phyloP scores from a whole-genome alignment of 2,888 invertebrate genomes.

The Oscheius myriophilus region DNA sequence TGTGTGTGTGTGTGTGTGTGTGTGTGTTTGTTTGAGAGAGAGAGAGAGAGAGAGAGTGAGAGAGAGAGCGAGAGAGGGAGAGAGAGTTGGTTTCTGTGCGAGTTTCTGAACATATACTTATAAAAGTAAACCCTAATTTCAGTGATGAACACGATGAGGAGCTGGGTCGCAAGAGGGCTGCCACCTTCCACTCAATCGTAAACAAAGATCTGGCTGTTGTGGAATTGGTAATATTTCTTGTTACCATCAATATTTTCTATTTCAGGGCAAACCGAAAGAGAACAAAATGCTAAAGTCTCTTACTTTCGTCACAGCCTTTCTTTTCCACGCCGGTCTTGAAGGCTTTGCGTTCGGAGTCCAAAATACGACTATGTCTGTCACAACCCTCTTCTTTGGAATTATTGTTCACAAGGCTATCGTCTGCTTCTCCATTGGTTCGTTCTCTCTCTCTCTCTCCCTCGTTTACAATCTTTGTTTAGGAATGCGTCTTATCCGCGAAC shows the following conservation, averaged over 20 bases:
- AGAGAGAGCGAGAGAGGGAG: too few relatives aligned
- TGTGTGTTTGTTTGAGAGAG: too few relatives aligned
- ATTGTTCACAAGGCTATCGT: conserved; percentile 61
- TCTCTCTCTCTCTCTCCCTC: too few relatives aligned
- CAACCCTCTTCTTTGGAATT: conserved; percentile 61
- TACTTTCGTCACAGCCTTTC: conserved; percentile 55
- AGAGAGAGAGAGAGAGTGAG: too few relatives aligned
- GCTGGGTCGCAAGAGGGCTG: conserved; percentile 20
- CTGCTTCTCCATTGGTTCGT: conserved; percentile 49
- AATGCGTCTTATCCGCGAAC: conserved; percentile 45
- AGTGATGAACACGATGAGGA: conserved; percentile 10
- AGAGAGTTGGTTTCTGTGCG: background rate
- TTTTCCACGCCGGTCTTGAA: conserved; percentile 60
- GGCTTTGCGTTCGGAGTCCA: conserved; percentile 65
- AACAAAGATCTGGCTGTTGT: conserved; percentile 26
- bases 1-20: too few relatives aligned
- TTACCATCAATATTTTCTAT: background rate
- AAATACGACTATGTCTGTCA: conserved; percentile 44
- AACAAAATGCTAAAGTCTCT: conserved; percentile 33
- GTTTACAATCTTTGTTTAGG: conserved; percentile 23
- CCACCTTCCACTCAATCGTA: conserved; percentile 40
- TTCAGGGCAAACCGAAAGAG: conserved; percentile 21
- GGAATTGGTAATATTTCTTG: conserved; percentile 9
- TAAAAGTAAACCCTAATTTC: background rate
- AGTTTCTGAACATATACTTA: background rate